Evolutionary conservation across 1,140 invertebrate genomes (phyloP).

Genomic region (Trichonephila clavipes): DNA sequence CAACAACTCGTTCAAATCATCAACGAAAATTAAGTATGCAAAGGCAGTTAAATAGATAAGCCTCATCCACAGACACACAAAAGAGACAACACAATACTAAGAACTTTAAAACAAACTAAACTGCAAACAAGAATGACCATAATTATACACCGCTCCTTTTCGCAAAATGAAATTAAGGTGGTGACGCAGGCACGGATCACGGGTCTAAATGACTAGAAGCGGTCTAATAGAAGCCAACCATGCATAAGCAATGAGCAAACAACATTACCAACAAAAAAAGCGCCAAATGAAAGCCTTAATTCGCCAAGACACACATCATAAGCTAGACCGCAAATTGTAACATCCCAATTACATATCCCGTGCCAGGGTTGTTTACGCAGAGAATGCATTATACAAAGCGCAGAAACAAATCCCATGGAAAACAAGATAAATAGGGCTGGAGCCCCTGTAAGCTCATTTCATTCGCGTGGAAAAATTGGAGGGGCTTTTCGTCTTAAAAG

Average conservation of each 20-base stretch:
- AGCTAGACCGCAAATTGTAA: background rate
- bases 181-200: no score
- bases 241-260: conserved; percentile 13
- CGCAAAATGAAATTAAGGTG: no score
- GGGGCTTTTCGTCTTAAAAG: background rate
- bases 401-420: background rate
- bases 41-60: no score
- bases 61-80: no score
- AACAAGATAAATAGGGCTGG: conserved; percentile 17
- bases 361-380: background rate
- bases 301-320: background rate
- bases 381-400: background rate
- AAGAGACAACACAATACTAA: no score
- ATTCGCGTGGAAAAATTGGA: conserved; percentile 11
- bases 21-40: no score
- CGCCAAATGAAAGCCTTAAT: conserved; percentile 16
- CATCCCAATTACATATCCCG: background rate
- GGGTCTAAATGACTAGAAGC: no score
- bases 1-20: no score
- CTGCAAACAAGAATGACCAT: no score
- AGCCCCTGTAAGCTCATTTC: background rate
- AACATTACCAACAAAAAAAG: background rate
- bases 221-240: background rate
- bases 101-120: no score
- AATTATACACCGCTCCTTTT: no score